A percentile compares a stretch with the other conserved stretches of the same genome.
Evolutionary conservation across 53 echinoderm and acorn worm genomes (phyloP).

Genomic region (Antedon mediterranea): DNA sequence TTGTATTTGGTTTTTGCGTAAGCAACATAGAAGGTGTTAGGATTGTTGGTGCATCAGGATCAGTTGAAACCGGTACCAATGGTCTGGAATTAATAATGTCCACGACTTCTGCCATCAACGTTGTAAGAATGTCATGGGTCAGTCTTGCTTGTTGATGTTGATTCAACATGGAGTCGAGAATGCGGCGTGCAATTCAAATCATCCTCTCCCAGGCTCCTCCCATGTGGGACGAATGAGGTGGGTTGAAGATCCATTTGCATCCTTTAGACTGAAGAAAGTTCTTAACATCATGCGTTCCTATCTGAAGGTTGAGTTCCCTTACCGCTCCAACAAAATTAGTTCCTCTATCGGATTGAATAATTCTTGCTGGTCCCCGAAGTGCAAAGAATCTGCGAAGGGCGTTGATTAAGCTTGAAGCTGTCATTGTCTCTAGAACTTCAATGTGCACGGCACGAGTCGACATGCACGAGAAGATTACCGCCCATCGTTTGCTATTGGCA

Average conservation of each 20-base stretch:
- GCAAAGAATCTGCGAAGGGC: conserved; percentile 35
- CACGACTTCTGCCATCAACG: neutral
- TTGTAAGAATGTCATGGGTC: neutral
- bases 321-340: conserved; percentile 37
- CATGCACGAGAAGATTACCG: conserved; percentile 26
- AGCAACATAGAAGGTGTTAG: neutral
- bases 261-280: neutral
- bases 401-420: conserved; percentile 26
- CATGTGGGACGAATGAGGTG: conserved; percentile 30
- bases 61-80: neutral
- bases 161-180: neutral
- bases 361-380: conserved; percentile 15
- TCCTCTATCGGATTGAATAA: conserved; percentile 29
- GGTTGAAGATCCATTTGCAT: conserved; percentile 20
- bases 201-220: conserved; percentile 32
- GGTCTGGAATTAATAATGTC: neutral
- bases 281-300: conserved; percentile 6
- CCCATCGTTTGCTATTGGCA: conserved; percentile 22
- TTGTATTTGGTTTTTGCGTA: neutral
- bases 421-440: conserved; percentile 21
- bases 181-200: neutral
- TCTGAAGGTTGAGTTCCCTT: conserved; percentile 12
- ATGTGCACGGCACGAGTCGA: conserved; percentile 20
- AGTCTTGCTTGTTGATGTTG: neutral
- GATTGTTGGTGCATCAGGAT: neutral